Evolutionary conservation across 92 coral and sea anemone genomes (phyloP).

Genomic region (Porites divaricata): DNA sequence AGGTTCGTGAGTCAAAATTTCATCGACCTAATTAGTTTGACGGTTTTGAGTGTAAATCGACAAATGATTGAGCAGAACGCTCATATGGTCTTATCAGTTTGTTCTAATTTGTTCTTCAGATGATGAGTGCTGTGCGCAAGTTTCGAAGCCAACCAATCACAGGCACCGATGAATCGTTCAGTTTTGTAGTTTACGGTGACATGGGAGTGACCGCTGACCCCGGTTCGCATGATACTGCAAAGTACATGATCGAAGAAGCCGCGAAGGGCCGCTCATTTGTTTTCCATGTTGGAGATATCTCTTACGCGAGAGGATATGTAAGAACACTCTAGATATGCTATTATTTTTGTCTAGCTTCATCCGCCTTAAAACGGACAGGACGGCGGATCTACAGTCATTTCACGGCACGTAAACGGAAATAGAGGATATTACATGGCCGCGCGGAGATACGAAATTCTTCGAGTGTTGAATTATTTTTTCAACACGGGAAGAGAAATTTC

Average conservation of each 20-base stretch:
- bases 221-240: slow-evolving; percentile 75
- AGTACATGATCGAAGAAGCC: slow-evolving; percentile 75
- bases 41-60: neutral
- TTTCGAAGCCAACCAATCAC: slow-evolving; percentile 74
- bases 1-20: slow-evolving; percentile 31
- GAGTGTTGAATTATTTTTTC: too few species aligned
- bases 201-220: slow-evolving; percentile 69
- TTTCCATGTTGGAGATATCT: slow-evolving; percentile 89
- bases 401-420: too few species aligned
- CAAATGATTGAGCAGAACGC: too few species aligned
- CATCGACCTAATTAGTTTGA: neutral
- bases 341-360: too few species aligned
- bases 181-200: slow-evolving; percentile 85
- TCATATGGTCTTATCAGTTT: too few species aligned
- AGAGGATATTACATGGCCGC: too few species aligned
- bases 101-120: slow-evolving; percentile 25
- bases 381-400: too few species aligned
- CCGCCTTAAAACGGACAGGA: too few species aligned
- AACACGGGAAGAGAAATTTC: too few species aligned
- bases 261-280: slow-evolving; percentile 64
- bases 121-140: slow-evolving; percentile 47
- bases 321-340: slow-evolving; percentile 17
- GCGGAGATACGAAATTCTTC: too few species aligned
- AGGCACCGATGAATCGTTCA: slow-evolving; percentile 80
- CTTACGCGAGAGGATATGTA: slow-evolving; percentile 88